Conservation (phyloP, 37 sponge, comb jelly and placozoan species). For the Hexactinellida sp. region DNA sequence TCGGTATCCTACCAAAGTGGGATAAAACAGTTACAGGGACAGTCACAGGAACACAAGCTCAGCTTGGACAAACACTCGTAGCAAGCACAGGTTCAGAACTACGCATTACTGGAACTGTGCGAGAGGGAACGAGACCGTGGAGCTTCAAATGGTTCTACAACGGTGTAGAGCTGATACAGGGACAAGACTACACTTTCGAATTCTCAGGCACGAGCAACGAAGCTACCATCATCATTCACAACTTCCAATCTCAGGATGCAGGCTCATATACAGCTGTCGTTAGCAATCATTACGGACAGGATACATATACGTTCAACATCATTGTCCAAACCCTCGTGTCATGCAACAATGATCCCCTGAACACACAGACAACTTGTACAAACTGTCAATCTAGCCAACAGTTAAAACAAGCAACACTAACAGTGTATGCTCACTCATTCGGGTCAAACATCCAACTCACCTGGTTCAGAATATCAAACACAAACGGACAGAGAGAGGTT, state of each 20-base stretch:
- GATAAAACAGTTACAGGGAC: background rate
- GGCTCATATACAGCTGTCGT: background rate
- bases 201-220: background rate
- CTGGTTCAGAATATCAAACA: background rate
- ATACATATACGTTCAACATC: background rate
- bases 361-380: background rate
- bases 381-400: background rate
- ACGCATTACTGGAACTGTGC: background rate
- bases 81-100: background rate
- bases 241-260: background rate
- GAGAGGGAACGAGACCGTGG: background rate
- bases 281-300: background rate
- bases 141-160: background rate
- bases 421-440: background rate
- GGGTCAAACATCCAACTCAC: background rate
- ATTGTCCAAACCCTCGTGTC: background rate
- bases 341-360: background rate
- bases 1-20: slow-evolving; percentile 7
- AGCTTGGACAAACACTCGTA: background rate
- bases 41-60: background rate
- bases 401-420: background rate
- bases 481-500: background rate
- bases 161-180: background rate
- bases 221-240: background rate
- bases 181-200: background rate